Evolutionary conservation across 2,113 vertebrate genomes (phyloP).

Genomic region (Willisornis vidua): DNA sequence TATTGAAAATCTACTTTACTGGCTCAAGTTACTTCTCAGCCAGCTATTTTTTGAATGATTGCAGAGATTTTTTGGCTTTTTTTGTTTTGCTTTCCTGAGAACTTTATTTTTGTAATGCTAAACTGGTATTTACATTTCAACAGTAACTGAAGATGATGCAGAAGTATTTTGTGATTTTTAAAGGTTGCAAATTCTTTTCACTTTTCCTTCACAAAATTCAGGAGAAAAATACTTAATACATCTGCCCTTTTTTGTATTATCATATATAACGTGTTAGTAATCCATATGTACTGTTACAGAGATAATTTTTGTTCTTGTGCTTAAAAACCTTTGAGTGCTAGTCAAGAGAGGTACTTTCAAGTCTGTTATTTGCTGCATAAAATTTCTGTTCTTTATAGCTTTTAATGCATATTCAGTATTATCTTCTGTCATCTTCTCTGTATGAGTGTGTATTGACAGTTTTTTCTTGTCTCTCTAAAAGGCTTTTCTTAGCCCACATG

Average conservation of each 20-base stretch:
- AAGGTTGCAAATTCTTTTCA: neutral
- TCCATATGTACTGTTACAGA: neutral
- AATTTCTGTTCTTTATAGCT: neutral
- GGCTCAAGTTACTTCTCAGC: neutral
- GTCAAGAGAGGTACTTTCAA: neutral
- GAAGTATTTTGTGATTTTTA: neutral
- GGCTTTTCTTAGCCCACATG: neutral
- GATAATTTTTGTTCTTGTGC: neutral
- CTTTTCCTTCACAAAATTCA: neutral
- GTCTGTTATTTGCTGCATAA: neutral
- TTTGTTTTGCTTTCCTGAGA: neutral
- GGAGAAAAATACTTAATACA: neutral
- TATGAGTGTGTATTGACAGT: neutral
- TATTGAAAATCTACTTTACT: neutral
- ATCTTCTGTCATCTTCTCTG: neutral
- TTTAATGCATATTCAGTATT: neutral
- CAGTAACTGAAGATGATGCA: neutral
- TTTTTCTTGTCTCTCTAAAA: neutral
- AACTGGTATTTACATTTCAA: neutral
- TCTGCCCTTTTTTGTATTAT: neutral
- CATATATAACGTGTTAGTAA: neutral
- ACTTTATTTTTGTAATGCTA: neutral
- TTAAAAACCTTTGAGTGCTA: neutral
- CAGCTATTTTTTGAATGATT: neutral
- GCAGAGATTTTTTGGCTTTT: neutral